Base-by-base conservation (phyloP, 1,140 invertebrate species). In the Cydia splendana region DNA sequence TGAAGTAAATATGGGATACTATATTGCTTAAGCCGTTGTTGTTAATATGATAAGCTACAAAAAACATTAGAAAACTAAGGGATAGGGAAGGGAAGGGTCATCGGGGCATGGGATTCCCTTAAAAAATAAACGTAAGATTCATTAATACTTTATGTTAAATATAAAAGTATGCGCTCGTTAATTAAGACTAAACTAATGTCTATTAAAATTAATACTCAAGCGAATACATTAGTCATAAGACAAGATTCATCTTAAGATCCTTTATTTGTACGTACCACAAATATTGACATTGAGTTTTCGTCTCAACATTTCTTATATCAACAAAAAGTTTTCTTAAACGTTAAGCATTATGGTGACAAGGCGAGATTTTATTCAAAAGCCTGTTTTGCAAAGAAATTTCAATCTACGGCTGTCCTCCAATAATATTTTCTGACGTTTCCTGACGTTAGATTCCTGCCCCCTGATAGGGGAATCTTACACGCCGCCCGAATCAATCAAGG, bases 401-500 rank as follows among this genome's bases (percentile, higher is more conserved):
- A 87, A 86, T 89, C 87, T 81, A 85, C 85, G 82, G 85, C 85
- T 87, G 80, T 69, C 75, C 74, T 81, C 77, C 75, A 84, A 88
- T 82, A 90, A 86, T 85, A 87, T 88, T 88, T 84, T 83, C 78
- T 67, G 79, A 82, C 51, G 51, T 53, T 53, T 53, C 45, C n/a
- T 53, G 51, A 18, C 80, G 85, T 85, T 85, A 88, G 87, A 90
- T 88, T 84, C 83, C 82, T 48, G 53, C 74, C 38, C 51, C 77
- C 85, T 88, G 86, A 88, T 87, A 84, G 85, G 83, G 51, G 81
- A 80, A 85, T 80, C 83, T 81, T 79, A 82, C 82, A 82, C 83
- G 77, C 84, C 86, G 84, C 84, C 87, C 87, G n/a, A 88, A 91
- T 90, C 88, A 89, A 91, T 88, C 82, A 86, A 73, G 78, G 82